Conservation (phyloP, 2,113 vertebrate species). For the Hipposideros armiger region DNA sequence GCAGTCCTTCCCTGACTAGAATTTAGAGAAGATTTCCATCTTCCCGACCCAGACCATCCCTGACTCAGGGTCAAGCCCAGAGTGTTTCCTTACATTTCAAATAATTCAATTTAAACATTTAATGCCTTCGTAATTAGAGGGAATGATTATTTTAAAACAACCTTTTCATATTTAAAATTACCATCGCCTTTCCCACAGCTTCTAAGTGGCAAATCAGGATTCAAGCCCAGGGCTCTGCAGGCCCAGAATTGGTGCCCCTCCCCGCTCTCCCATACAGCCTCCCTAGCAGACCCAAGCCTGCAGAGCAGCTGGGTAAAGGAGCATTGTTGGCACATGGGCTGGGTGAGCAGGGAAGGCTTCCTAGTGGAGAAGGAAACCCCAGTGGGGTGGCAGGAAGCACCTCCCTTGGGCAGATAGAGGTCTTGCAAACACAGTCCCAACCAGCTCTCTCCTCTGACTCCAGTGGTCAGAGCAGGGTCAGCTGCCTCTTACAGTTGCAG, state of each 20-base stretch:
- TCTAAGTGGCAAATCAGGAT: neutral
- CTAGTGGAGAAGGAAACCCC: neutral
- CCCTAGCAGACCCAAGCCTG: neutral
- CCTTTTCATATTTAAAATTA: neutral
- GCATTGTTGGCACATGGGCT: fast-evolving
- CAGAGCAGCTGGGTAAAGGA: too few species aligned
- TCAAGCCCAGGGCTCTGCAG: too few species aligned
- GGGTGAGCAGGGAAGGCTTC: neutral
- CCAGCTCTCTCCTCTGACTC: neutral
- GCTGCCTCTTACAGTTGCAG: neutral
- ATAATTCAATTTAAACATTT: neutral
- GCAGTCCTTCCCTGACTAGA: too few species aligned
- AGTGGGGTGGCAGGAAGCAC: neutral
- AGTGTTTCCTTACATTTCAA: neutral
- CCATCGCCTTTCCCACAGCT: neutral
- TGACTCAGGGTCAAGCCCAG: neutral
- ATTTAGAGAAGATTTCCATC: neutral
- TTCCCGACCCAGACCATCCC: neutral
- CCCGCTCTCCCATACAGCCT: fast-evolving
- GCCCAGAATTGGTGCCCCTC: fast-evolving
- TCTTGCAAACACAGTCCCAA: neutral
- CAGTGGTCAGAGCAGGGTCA: neutral
- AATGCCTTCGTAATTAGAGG: neutral
- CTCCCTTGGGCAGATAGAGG: fast-evolving
- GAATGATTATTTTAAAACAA: neutral